Conservation (phyloP, 2,888 invertebrate genomes). For the Caenorhabditis afra region DNA sequence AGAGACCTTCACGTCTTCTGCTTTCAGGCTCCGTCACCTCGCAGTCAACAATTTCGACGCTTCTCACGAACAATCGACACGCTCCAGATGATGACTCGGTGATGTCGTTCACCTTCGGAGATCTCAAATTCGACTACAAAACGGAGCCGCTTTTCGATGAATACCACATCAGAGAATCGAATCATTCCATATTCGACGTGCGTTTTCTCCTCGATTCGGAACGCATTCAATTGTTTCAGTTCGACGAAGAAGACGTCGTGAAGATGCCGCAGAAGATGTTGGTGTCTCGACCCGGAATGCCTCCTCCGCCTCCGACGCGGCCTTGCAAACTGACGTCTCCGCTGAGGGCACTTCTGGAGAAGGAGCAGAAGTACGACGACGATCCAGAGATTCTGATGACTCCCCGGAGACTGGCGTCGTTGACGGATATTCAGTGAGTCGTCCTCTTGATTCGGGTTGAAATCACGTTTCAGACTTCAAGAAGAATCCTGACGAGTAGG, state of each 20-base stretch:
- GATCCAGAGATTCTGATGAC: slow-evolving; percentile 50
- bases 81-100: slow-evolving; percentile 75
- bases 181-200: slow-evolving; percentile 62
- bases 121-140: slow-evolving; percentile 68
- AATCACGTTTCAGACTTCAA: neutral
- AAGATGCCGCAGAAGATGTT: slow-evolving; percentile 40
- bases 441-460: neutral
- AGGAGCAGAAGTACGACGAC: slow-evolving; percentile 45
- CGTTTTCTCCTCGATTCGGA: too few relatives aligned
- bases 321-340: slow-evolving; percentile 34
- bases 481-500: neutral
- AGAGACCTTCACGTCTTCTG: too few relatives aligned
- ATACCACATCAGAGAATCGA: slow-evolving; percentile 53
- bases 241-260: slow-evolving; percentile 53
- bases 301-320: slow-evolving; percentile 43
- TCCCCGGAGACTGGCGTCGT: slow-evolving; percentile 42
- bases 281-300: slow-evolving; percentile 34
- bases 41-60: slow-evolving; percentile 56
- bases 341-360: slow-evolving; percentile 31
- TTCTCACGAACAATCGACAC: slow-evolving; percentile 53
- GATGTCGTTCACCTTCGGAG: slow-evolving; percentile 75
- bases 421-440: slow-evolving; percentile 56
- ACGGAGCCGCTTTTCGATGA: slow-evolving; percentile 56
- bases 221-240: too few relatives aligned
- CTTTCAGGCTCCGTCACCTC: slow-evolving; percentile 62